A percentile compares a stretch with the other conserved stretches of the same genome.
These are phyloP conservation scores for Mus musculus DNA, from an alignment of 2,113 vertebrate genomes.

Conservation along the genomic window GRCm39 chr11:112105501-112106000, in stretches of 20 bases:
- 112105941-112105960: conserved; percentile 64
- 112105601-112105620: not conserved
- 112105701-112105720: not conserved
- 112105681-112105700: not conserved
- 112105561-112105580: not conserved
- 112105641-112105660: not conserved
- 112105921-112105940: conserved; percentile 62
- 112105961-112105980: conserved; percentile 42
- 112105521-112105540: not conserved
- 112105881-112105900: conserved; percentile 60
- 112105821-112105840: conserved; percentile 80
- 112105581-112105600: not conserved
- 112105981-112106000: not conserved
- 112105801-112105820: conserved; percentile 66
- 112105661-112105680: not conserved
- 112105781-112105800: conserved; percentile 63
- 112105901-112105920: conserved; percentile 75
- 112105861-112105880: conserved; percentile 67
- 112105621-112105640: not conserved
- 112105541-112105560: not conserved
- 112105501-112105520: not conserved
- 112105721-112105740: not conserved
- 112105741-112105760: not conserved
- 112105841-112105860: conserved; percentile 62
- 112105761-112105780: conserved; percentile 63